Evolutionary conservation across 2,888 invertebrate species (phyloP), one percentile per base, ranked within the genome.

Genomic region (Zygothrica quintamaculata): DNA sequence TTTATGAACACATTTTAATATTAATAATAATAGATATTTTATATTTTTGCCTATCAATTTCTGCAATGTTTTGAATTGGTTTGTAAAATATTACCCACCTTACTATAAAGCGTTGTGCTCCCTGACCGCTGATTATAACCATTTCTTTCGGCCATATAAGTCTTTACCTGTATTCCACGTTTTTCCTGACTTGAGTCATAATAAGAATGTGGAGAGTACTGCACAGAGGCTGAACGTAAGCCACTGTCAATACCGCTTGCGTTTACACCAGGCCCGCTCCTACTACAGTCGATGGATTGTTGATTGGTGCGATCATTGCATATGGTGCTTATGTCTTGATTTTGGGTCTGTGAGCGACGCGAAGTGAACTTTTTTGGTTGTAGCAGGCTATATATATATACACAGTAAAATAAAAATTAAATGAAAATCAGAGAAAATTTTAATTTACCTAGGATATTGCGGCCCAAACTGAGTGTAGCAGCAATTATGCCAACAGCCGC

Each of bases 391-490:
- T 13, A 13, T 0, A 40, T 1, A 36, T 95, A 36, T 13, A 13
- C 0, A 40, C 3, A 36, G 1, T 3, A 5, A 29, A 0, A 12
- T 3, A 13, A 0, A 6, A 12, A 1, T 22, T 3, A 11, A 25
- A 8, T 26, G 25, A 1, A 12, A 16, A 12, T 16, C 7, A 12
- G n/a, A 7, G 25, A n/a, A 12, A 9, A 25, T 8, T 16, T n/a
- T 15, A 37, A 18, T 31, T 92, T 92, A 99, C 99, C 97, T 98
- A 89, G 99, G 99, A 93, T 96, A 98, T 92, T 97, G 98, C 55
- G 99, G 98, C 74, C 98, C 98, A 91, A 98, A 99, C 88, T 99
- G 95, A 69, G 97, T 95, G 90, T 97, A 96, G 91, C 96, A 96
- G 92, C 98, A 98, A 92, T 99, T 99, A 89, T 95, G 94, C 94